These are phyloP conservation scores for Psix sp. DNA, from an alignment of 1,140 invertebrate species.

Conservation along the genomic window DNA sequence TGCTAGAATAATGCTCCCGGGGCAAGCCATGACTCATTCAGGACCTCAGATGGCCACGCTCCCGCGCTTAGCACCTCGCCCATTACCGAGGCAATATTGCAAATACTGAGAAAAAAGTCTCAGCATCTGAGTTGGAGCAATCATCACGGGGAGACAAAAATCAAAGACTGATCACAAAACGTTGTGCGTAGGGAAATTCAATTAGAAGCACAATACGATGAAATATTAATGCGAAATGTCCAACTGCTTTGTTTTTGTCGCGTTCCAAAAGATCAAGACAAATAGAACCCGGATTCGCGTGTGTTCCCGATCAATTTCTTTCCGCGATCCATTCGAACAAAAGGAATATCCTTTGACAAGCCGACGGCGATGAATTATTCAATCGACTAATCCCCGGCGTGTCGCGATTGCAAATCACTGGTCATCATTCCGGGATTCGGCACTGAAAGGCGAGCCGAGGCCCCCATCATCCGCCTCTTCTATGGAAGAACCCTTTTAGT, in stretches of 20 bases:
- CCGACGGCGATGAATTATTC: conserved; percentile 75
- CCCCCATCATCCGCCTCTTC: conserved; percentile 8
- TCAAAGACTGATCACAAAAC: conserved; percentile 38
- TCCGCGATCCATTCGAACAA: conserved; percentile 21
- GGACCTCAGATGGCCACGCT: conserved; percentile 67
- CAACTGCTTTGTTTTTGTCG: neutral
- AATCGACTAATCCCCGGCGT: conserved; percentile 71
- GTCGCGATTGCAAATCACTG: conserved; percentile 70
- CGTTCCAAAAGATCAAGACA: neutral
- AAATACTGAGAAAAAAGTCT: conserved; percentile 56
- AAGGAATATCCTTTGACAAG: conserved; percentile 70
- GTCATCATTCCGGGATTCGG: conserved; percentile 32
- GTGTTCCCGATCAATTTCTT: conserved; percentile 2
- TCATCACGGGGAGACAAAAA: conserved; percentile 21
- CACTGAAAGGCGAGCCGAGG: conserved; percentile 31
- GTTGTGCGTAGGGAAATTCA: conserved; percentile 20
- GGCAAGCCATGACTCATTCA: conserved; percentile 69
- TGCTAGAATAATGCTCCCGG: conserved; percentile 67
- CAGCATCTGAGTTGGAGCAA: conserved; percentile 30
- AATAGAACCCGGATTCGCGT: conserved; percentile 1
- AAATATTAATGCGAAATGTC: conserved; percentile 45
- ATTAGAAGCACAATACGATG: conserved; percentile 33
- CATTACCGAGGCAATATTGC: conserved; percentile 65
- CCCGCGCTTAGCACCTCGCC: conserved; percentile 60
- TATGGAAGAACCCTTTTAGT: conserved; percentile 26